phyloP scores from a whole-genome alignment of 37 sponge, comb jelly and placozoan genomes.

The Dysidea cf. avara region DNA sequence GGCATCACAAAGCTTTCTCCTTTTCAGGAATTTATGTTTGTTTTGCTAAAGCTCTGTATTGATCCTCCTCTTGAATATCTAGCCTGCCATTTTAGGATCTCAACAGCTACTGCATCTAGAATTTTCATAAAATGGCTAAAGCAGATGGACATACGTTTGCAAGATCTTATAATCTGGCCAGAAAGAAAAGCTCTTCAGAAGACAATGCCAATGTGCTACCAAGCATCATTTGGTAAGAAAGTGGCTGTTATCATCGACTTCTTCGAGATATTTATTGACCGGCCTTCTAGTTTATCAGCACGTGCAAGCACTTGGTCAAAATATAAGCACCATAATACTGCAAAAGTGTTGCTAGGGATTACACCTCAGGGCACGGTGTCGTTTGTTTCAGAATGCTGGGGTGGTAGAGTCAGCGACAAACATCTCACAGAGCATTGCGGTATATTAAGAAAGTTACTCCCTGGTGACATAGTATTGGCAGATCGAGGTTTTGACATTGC shows the following conservation, averaged over 20 bases:
- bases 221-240: background rate
- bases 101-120: constrained; percentile 7
- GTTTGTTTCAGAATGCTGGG: constrained; percentile 61
- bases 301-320: constrained; percentile 47
- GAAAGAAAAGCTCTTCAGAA: too few species aligned
- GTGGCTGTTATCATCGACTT: constrained; percentile 24
- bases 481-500: constrained; percentile 77
- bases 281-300: constrained; percentile 35
- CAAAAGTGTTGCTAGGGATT: constrained; percentile 58
- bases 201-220: too few species aligned
- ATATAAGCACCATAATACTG: constrained; percentile 71
- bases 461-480: constrained; percentile 73
- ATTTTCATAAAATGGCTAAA: background rate
- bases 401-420: constrained; percentile 75
- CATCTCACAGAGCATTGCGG: constrained; percentile 67
- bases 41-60: constrained; percentile 34
- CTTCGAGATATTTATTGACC: constrained; percentile 43
- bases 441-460: constrained; percentile 47
- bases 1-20: background rate
- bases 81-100: constrained; percentile 18
- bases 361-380: constrained; percentile 69
- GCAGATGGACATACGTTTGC: background rate
- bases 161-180: background rate
- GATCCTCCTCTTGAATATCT: constrained; percentile 3
- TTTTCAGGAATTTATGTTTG: constrained; percentile 44